Evolutionary conservation across 2,888 invertebrate species (phyloP).

Genomic region (Melanotus villosus): DNA sequence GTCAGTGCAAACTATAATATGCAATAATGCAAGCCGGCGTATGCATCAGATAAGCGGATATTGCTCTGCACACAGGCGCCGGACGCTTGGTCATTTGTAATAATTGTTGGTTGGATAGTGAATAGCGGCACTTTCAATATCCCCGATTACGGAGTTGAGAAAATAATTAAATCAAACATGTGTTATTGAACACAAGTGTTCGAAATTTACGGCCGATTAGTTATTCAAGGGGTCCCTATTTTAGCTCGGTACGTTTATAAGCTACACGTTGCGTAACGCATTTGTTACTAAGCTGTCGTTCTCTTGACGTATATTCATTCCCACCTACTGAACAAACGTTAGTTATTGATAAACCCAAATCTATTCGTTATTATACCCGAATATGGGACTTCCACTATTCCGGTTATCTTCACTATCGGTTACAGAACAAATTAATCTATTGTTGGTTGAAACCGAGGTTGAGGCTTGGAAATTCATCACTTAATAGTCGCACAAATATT

Average conservation of each 20-base stretch:
- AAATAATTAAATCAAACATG: conserved; percentile 36
- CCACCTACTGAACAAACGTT: too few species aligned
- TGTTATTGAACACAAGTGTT: conserved; percentile 24
- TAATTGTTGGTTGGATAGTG: conserved; percentile 20
- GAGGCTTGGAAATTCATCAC: not conserved
- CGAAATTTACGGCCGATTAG: conserved; percentile 19
- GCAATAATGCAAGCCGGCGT: conserved; percentile 10
- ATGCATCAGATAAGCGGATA: conserved; percentile 37
- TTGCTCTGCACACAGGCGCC: conserved; percentile 34
- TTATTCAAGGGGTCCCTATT: conserved; percentile 4
- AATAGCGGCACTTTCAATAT: conserved; percentile 11
- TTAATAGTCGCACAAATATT: not conserved
- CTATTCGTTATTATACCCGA: too few species aligned
- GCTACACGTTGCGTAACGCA: conserved; percentile 9
- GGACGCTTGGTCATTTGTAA: conserved; percentile 10
- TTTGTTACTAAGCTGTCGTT: conserved; percentile 4
- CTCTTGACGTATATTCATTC: too few species aligned
- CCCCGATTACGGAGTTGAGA: conserved; percentile 8
- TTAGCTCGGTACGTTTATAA: not conserved
- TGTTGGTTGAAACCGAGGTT: too few species aligned
- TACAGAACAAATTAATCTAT: too few species aligned
- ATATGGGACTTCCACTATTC: too few species aligned
- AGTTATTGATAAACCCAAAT: too few species aligned
- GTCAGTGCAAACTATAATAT: conserved; percentile 6
- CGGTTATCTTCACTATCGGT: too few species aligned